These are phyloP conservation scores for Columba livia DNA, from an alignment of 2,113 vertebrate genomes.

Conservation along the genomic window DNA sequence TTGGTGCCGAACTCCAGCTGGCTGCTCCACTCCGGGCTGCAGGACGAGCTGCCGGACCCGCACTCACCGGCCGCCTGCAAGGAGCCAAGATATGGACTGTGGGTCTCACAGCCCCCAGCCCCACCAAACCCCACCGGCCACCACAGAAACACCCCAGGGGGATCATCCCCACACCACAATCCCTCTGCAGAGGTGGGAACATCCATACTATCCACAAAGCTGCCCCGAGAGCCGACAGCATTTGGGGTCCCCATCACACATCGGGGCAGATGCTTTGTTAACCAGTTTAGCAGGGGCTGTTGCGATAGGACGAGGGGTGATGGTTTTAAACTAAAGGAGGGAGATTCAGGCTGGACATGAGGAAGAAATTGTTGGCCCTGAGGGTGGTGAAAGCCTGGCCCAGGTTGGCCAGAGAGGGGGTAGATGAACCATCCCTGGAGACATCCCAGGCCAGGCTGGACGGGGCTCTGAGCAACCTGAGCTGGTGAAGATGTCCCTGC, in stretches of 20 bases:
- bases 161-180: accelerated
- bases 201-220: neutral
- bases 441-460: too few species aligned
- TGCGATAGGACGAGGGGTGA: too few species aligned
- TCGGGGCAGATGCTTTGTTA: neutral
- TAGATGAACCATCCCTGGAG: too few species aligned
- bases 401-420: too few species aligned
- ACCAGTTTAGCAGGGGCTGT: too few species aligned
- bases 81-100: neutral
- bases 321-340: too few species aligned
- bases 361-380: too few species aligned
- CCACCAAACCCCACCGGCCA: neutral
- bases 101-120: neutral
- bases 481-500: too few species aligned
- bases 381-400: too few species aligned
- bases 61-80: constrained; percentile 87
- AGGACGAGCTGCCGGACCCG: constrained; percentile 89
- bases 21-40: constrained; percentile 95
- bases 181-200: accelerated
- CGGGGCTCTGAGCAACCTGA: too few species aligned
- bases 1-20: constrained; percentile 87
- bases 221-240: too few species aligned
- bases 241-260: neutral
- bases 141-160: accelerated
- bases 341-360: too few species aligned